Percentiles rank a stretch among this genome's conserved stretches.
phyloP scores from a whole-genome alignment of 2,797 vertebrate genomes.

The Oreochromis mossambicus region DNA sequence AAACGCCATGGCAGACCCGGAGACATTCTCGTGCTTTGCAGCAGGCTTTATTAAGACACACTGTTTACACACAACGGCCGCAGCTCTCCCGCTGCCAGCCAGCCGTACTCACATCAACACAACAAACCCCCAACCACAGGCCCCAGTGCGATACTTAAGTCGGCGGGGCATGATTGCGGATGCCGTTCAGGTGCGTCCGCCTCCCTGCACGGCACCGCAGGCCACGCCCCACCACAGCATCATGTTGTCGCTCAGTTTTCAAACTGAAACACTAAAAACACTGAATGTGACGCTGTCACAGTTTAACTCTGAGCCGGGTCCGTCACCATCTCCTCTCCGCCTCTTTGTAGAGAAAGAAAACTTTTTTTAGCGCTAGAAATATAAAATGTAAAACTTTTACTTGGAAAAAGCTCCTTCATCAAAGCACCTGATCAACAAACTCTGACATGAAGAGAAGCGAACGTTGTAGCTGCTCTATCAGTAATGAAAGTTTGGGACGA shows the following conservation, averaged over 20 bases:
- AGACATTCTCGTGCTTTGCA: not conserved
- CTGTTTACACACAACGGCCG: not conserved
- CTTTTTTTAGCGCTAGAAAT: too few relatives aligned
- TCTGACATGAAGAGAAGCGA: not conserved
- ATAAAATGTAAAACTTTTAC: too few relatives aligned
- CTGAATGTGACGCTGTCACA: too few relatives aligned
- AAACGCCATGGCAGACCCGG: not conserved
- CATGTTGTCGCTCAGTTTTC: too few relatives aligned
- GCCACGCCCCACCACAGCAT: too few relatives aligned
- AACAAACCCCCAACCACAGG: not conserved
- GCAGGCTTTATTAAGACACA: fast-evolving
- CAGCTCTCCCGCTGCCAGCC: not conserved
- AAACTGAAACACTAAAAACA: too few relatives aligned
- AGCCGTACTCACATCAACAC: not conserved
- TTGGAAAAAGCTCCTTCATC: not conserved
- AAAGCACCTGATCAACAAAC: not conserved
- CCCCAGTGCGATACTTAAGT: not conserved
- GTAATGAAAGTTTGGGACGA: not conserved
- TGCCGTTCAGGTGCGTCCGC: too few relatives aligned
- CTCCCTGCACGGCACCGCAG: too few relatives aligned
- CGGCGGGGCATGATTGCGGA: too few relatives aligned
- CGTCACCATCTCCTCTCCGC: too few relatives aligned
- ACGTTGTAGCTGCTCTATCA: not conserved
- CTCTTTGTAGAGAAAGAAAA: too few relatives aligned
- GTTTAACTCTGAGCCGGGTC: too few relatives aligned